These are phyloP conservation scores for Percopsis omiscomaycus DNA, from an alignment of 2,797 vertebrate genomes.

Conservation along the genomic window DNA sequence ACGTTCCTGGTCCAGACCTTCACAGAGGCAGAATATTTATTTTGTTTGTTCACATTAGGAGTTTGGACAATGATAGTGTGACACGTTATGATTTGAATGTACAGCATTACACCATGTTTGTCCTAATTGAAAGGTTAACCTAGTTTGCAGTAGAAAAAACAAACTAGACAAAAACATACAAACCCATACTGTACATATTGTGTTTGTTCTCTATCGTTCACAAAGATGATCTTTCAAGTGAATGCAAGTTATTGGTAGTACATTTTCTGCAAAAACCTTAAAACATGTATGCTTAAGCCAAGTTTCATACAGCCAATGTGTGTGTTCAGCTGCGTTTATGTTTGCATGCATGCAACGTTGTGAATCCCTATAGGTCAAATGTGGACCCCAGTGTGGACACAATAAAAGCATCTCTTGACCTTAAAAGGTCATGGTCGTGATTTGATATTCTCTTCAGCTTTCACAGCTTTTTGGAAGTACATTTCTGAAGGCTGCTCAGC, in stretches of 20 bases:
- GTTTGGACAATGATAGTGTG: constrained; percentile 43
- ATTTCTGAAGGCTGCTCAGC: constrained; percentile 10
- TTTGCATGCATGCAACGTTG: not conserved
- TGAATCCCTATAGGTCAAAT: constrained; percentile 19
- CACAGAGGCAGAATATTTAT: constrained; percentile 64
- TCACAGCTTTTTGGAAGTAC: constrained; percentile 40
- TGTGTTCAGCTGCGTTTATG: not conserved
- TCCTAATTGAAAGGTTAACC: constrained; percentile 29
- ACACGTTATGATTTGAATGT: constrained; percentile 18
- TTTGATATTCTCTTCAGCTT: constrained; percentile 21
- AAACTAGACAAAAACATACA: too few relatives aligned
- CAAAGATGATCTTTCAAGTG: too few relatives aligned
- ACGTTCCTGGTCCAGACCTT: not conserved
- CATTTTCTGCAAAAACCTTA: too few relatives aligned
- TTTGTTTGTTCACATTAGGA: constrained; percentile 62
- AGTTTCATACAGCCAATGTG: not conserved
- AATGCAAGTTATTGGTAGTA: too few relatives aligned
- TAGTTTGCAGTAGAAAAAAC: constrained; percentile 22
- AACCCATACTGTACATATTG: not conserved
- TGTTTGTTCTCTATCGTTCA: too few relatives aligned
- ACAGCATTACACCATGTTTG: constrained; percentile 10
- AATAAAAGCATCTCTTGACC: constrained; percentile 52
- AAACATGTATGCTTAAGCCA: too few relatives aligned
- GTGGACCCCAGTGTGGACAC: constrained; percentile 15
- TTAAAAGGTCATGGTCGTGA: constrained; percentile 50